Evolutionary conservation across 2,888 invertebrate genomes (phyloP).

Genomic region (Carcina quercana): DNA sequence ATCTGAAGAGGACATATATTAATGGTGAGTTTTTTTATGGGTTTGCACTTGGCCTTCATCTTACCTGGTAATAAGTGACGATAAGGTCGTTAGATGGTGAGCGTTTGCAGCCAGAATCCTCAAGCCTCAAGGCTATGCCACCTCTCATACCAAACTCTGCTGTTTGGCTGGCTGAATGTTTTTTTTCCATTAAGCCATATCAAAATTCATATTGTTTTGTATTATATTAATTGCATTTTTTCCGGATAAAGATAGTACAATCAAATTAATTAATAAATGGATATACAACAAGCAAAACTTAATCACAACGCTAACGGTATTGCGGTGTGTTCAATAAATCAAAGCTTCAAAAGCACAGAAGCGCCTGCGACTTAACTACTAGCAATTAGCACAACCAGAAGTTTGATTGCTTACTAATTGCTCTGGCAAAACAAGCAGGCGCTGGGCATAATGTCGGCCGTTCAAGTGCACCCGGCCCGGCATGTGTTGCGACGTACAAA

Average conservation of each 20-base stretch:
- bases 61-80: too few species aligned
- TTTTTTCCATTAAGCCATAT: background rate
- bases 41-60: too few species aligned
- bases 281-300: background rate
- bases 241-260: background rate
- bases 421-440: conserved; percentile 32
- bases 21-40: too few species aligned
- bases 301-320: background rate
- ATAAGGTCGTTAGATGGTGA: too few species aligned
- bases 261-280: background rate
- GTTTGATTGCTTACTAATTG: conserved; percentile 32
- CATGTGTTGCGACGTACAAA: too few species aligned
- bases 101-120: too few species aligned
- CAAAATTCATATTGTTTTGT: background rate
- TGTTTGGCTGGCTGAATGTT: background rate
- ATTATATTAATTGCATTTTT: too few species aligned
- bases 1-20: too few species aligned
- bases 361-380: conserved; percentile 13
- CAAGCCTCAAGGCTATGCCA: too few species aligned
- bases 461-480: conserved; percentile 1
- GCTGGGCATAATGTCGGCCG: conserved; percentile 10
- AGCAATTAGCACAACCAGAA: conserved; percentile 27
- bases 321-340: background rate
- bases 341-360: background rate
- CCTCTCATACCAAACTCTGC: too few species aligned